Conservation (phyloP, 2,888 invertebrate species). For the Lycaena phlaeas region DNA sequence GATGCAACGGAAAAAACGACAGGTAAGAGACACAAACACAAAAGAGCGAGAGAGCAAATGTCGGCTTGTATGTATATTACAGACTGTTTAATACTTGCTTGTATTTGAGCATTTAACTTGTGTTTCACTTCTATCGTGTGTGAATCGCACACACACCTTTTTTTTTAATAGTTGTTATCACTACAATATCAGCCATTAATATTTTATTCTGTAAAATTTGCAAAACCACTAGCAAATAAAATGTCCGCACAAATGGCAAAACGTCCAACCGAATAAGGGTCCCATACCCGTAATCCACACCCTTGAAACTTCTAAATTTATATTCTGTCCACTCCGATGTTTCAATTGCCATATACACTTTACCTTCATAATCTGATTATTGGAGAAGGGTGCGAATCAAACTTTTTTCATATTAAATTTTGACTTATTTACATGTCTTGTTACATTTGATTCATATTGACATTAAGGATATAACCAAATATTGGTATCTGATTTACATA, state of each 20-base stretch:
- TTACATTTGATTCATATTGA: background rate
- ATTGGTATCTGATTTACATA: too few relatives aligned
- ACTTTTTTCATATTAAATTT: conserved; percentile 26
- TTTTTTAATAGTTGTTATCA: too few relatives aligned
- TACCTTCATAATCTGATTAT: conserved; percentile 58
- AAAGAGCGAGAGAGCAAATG: too few relatives aligned
- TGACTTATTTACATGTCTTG: conserved; percentile 13
- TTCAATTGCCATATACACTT: conserved; percentile 55
- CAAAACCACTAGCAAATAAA: conserved; percentile 23
- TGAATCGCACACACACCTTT: too few relatives aligned
- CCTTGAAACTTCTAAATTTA: conserved; percentile 52
- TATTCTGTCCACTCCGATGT: conserved; percentile 58
- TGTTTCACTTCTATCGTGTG: too few relatives aligned
- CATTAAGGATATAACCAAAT: background rate
- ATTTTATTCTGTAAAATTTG: conserved; percentile 13
- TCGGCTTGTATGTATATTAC: too few relatives aligned
- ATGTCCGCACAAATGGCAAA: conserved; percentile 19
- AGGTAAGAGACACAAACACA: too few relatives aligned
- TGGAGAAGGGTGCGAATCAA: conserved; percentile 39
- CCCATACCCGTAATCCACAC: conserved; percentile 37
- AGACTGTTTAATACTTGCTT: too few relatives aligned
- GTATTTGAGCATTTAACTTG: too few relatives aligned
- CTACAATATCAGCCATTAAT: too few relatives aligned
- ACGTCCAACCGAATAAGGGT: conserved; percentile 29
- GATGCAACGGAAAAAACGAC: too few relatives aligned